These are phyloP conservation scores for Mustelus asterias DNA, from an alignment of 2,113 vertebrate genomes.

Conservation along the genomic window DNA sequence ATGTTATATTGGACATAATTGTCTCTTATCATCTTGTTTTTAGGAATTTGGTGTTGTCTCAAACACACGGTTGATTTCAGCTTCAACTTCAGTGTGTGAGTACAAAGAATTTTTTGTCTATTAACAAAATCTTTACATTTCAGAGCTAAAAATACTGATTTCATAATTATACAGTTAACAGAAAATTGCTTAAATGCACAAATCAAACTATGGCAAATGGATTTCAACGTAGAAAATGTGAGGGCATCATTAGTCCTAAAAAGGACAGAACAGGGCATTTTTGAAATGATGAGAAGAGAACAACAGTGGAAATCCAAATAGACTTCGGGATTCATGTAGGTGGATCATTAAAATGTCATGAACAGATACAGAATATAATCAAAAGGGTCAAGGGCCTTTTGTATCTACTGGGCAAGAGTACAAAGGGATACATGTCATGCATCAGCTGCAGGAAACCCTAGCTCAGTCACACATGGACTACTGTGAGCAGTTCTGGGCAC, in stretches of 20 bases:
- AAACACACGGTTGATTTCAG: conserved; percentile 94
- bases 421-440: too few relatives aligned
- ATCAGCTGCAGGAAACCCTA: too few relatives aligned
- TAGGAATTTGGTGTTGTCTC: conserved; percentile 99
- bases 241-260: background rate
- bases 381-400: background rate
- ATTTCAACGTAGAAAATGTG: background rate
- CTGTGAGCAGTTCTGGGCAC: background rate
- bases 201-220: background rate
- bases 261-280: background rate
- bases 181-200: too few relatives aligned
- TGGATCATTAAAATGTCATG: background rate
- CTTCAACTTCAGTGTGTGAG: conserved; percentile 99
- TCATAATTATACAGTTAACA: background rate
- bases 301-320: too few relatives aligned
- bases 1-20: conserved; percentile 13
- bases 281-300: background rate
- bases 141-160: background rate
- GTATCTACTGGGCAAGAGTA: background rate
- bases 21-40: conserved; percentile 45
- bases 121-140: background rate
- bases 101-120: conserved; percentile 43
- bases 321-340: background rate
- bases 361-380: background rate
- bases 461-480: too few relatives aligned